Percentiles rank a stretch among this genome's conserved stretches.
These are phyloP conservation scores for Naso thynnoides DNA, from an alignment of 2,797 vertebrate genomes.

Conservation along the genomic window DNA sequence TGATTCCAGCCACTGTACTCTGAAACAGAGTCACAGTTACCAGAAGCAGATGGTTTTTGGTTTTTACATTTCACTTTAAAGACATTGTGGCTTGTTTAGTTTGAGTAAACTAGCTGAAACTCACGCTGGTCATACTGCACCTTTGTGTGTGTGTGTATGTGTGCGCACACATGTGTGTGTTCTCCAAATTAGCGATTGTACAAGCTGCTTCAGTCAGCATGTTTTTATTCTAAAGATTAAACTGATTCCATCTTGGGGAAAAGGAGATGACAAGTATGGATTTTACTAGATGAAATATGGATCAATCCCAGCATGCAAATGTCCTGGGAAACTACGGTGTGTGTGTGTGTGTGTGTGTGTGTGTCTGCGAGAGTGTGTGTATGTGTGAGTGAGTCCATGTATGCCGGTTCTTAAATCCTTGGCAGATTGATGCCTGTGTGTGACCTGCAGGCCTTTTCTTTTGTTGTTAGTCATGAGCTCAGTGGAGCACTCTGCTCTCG, in stretches of 20 bases:
- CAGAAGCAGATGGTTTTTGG: no score
- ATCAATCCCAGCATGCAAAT: slow-evolving; percentile 59
- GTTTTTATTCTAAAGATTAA: neutral
- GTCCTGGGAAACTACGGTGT: slow-evolving; percentile 3
- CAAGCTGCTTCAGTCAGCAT: neutral
- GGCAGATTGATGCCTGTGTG: slow-evolving; percentile 56
- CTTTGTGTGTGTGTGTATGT: neutral
- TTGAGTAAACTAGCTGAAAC: no score
- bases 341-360: slow-evolving; percentile 27
- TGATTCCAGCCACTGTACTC: no score
- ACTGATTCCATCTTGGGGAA: neutral
- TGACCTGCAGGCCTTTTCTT: slow-evolving; percentile 44
- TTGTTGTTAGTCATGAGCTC: slow-evolving; percentile 34
- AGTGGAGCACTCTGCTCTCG: slow-evolving; percentile 22
- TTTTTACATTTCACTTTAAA: no score
- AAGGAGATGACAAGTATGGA: slow-evolving; percentile 41
- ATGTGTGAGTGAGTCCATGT: slow-evolving; percentile 17
- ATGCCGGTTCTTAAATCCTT: slow-evolving; percentile 3
- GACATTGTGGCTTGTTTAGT: no score
- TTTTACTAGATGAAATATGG: slow-evolving; percentile 61
- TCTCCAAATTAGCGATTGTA: neutral
- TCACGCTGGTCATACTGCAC: no score
- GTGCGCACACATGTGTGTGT: neutral
- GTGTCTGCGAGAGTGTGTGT: slow-evolving; percentile 19
- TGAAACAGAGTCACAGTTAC: no score